phyloP scores from a whole-genome alignment of 2,113 vertebrate genomes.

The Leptodactylus fuscus region DNA sequence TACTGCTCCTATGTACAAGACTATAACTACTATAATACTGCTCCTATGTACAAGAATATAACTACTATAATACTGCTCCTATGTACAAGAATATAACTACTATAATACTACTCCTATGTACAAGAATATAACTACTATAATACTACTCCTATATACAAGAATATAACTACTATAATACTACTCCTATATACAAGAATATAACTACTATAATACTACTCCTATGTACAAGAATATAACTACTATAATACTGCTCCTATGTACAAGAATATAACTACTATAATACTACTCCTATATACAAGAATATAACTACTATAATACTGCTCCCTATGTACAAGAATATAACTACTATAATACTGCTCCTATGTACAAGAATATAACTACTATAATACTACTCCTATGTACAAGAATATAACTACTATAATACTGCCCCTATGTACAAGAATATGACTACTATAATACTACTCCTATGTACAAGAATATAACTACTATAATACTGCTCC shows the following conservation, averaged over 20 bases:
- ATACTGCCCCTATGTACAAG: no score
- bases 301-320: conserved; percentile 20
- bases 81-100: conserved; percentile 10
- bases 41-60: conserved; percentile 1
- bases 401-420: no score
- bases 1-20: background rate
- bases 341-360: background rate
- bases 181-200: background rate
- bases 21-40: conserved; percentile 6
- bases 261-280: conserved; percentile 1
- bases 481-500: conserved; percentile 2
- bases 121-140: conserved; percentile 13
- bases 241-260: background rate
- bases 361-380: background rate
- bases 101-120: conserved; percentile 13
- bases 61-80: conserved; percentile 4
- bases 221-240: conserved; percentile 12
- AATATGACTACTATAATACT: no score
- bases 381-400: no score
- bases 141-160: background rate
- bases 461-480: background rate
- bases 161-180: conserved; percentile 17
- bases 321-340: background rate
- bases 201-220: background rate
- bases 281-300: background rate